A percentile compares a stretch with the other conserved stretches of the same genome.
Conservation (phyloP, 2,797 vertebrate species). For the Sebastes flavidus region DNA sequence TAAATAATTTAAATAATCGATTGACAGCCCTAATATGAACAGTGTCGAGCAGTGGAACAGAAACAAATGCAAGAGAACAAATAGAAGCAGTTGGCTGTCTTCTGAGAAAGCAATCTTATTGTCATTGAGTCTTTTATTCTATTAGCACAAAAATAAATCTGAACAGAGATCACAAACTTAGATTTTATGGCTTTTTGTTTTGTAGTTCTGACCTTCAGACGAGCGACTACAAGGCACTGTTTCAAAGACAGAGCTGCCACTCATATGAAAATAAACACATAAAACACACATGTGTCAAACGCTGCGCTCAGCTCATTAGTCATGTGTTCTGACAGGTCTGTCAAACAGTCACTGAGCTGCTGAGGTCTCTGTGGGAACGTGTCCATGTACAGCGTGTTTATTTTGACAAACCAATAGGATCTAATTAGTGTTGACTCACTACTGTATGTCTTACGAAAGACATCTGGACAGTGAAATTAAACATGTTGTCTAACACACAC, state of each 20-base stretch:
- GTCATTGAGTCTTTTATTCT: not conserved
- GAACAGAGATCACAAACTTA: not conserved
- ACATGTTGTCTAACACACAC: not conserved
- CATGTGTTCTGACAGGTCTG: slow-evolving; percentile 40
- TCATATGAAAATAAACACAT: not conserved
- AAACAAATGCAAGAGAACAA: not conserved
- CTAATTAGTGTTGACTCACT: slow-evolving; percentile 39
- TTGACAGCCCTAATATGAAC: too few species aligned
- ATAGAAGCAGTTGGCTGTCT: not conserved
- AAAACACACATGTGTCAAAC: slow-evolving; percentile 12
- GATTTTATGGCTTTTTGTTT: not conserved
- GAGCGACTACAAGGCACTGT: not conserved
- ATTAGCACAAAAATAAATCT: not conserved
- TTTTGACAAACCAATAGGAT: slow-evolving; percentile 21
- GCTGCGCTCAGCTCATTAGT: slow-evolving; percentile 16
- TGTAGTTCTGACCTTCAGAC: not conserved
- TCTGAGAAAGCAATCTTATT: not conserved
- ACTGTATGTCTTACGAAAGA: slow-evolving; percentile 32
- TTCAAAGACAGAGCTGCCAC: not conserved
- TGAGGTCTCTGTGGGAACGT: slow-evolving; percentile 11
- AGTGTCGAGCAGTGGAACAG: not conserved
- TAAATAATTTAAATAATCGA: too few species aligned
- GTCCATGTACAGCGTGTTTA: not conserved
- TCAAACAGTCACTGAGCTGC: slow-evolving; percentile 31
- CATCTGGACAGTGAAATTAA: slow-evolving; percentile 17